A percentile compares a stretch with the other conserved stretches of the same genome.
These are phyloP conservation scores for Hapalemur alaotrensis DNA, from an alignment of 2,797 vertebrate species.

Conservation along the genomic window DNA sequence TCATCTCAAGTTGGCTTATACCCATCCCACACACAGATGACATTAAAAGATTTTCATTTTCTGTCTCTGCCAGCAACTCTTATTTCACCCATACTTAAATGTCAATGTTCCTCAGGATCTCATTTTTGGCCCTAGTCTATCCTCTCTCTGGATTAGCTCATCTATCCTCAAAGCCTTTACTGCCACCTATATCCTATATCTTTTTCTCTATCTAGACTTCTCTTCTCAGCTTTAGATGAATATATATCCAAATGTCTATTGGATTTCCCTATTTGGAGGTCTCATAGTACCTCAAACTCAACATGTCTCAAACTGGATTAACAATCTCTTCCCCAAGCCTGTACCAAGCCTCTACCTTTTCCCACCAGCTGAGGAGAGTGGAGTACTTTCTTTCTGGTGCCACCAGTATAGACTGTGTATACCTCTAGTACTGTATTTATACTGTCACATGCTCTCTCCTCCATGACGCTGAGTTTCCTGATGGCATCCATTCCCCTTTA, in stretches of 20 bases:
- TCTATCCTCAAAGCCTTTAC: background rate
- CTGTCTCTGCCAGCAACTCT: conserved; percentile 2
- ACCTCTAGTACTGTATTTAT: background rate
- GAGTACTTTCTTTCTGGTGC: background rate
- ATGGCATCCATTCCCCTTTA: background rate
- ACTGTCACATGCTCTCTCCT: background rate
- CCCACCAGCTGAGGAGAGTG: background rate
- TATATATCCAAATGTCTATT: background rate
- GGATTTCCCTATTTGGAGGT: background rate
- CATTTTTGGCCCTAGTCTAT: background rate
- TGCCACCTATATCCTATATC: background rate
- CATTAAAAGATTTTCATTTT: conserved; percentile 29
- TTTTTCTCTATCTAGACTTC: background rate
- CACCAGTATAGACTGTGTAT: background rate
- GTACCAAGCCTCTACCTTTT: background rate
- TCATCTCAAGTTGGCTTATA: conserved; percentile 32
- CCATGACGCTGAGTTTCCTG: background rate
- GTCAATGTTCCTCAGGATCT: conserved; percentile 23
- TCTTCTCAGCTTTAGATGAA: background rate
- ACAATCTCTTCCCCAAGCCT: background rate
- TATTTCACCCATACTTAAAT: conserved; percentile 21
- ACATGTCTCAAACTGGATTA: background rate
- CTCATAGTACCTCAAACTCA: background rate
- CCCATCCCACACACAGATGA: conserved; percentile 47
- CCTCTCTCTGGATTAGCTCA: background rate